Percentiles rank a stretch among this genome's conserved stretches.
Evolutionary conservation across 2,113 vertebrate genomes (phyloP).

Genomic region (Silurus asotus): DNA sequence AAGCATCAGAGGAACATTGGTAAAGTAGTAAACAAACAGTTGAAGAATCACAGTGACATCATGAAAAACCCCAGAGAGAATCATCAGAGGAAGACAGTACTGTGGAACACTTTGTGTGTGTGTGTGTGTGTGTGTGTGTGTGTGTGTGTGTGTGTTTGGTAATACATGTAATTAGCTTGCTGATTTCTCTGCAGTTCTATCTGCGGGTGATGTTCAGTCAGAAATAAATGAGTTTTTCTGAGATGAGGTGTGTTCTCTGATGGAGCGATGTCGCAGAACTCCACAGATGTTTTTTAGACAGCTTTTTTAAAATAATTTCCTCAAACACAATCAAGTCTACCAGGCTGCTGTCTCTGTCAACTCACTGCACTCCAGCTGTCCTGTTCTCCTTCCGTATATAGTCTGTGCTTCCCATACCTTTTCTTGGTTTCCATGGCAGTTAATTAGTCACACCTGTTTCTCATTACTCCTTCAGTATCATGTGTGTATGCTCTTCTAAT

Average conservation of each 20-base stretch:
- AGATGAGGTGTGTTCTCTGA: not conserved
- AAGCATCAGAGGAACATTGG: not conserved
- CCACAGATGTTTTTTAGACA: not conserved
- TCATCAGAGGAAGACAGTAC: not conserved
- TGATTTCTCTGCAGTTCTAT: constrained; percentile 7
- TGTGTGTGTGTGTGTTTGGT: not conserved
- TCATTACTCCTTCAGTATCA: not conserved
- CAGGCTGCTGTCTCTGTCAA: not conserved
- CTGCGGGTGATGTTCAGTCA: constrained; percentile 47
- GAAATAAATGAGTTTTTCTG: constrained; percentile 61
- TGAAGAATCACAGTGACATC: not conserved
- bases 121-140: not conserved
- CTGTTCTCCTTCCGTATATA: not conserved
- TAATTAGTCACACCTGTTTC: not conserved
- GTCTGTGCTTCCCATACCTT: not conserved
- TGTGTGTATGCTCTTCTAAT: not conserved
- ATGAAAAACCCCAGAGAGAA: not conserved
- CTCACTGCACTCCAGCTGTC: not conserved
- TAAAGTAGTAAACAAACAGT: not conserved
- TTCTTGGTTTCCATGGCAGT: not conserved
- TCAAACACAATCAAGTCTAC: not conserved
- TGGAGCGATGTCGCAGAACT: too few relatives aligned
- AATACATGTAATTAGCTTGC: not conserved
- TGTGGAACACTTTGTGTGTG: not conserved
- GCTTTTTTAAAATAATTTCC: not conserved